Evolutionary conservation across 2,113 vertebrate species (phyloP), one percentile per base, ranked within the genome.

Genomic region (Odontophorus gujanensis): DNA sequence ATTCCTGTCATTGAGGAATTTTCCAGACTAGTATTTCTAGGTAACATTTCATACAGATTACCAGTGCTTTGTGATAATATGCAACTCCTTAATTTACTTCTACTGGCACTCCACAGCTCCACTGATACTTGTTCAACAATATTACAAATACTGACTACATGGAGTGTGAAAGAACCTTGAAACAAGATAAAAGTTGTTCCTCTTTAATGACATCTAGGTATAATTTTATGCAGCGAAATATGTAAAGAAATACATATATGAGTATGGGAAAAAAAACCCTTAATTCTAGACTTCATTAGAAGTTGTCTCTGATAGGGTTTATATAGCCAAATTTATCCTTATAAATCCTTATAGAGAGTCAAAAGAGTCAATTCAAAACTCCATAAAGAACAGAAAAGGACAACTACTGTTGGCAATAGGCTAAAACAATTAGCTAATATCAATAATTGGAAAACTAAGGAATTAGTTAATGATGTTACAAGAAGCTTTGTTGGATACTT

Each of bases 401-500:
- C 14, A 79, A 48, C 30, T 53, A 45, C 30, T 61, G 21, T 22
- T 82, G 81, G 51, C 66, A 62, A 26, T n/a, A 57, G 7, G 34
- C 58, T 78, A 96, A 89, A 79, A 14, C 25, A 92, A 57, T 91
- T 92, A 93, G 42, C 34, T 61, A 72, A 87, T 89, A 96, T 51
- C 58, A 48, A 84, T 91, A 84, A 91, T 84, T 87, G 78, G 61
- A 84, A 95, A 93, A 75, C 40, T 48, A 81, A 51, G 40, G 38
- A 72, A 78, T 87, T 92, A 68, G 48, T 87, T 68, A 72, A 55
- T 21, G 86, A 59, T 78, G 18, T 57, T 89, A 61, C 55, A n/a
- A 48, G 38, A n/a, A 87, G 36, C 13, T 91, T 81, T 85, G 2
- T 9, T 66, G 34, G 3, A 11, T 40, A 92, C 20, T 75, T 85